These are phyloP conservation scores for Nanger granti DNA, from an alignment of 2,113 vertebrate species.

Conservation along the genomic window DNA sequence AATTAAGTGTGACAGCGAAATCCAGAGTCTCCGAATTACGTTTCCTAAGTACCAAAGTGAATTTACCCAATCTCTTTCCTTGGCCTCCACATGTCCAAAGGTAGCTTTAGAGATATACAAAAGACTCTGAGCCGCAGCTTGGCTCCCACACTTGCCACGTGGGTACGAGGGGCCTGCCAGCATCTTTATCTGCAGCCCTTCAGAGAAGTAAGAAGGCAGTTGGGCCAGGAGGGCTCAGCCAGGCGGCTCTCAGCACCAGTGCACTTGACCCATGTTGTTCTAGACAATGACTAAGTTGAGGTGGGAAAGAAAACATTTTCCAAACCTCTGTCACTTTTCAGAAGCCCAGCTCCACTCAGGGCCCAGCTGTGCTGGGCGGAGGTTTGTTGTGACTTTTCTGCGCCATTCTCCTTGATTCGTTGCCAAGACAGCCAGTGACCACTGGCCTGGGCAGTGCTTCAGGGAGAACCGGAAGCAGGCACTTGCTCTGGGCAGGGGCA, in stretches of 20 bases:
- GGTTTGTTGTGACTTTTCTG: neutral
- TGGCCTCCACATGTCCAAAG: neutral
- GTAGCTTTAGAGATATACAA: neutral
- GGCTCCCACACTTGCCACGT: neutral
- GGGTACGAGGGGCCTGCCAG: neutral
- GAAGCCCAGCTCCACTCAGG: neutral
- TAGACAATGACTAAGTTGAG: neutral
- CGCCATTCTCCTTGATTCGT: neutral
- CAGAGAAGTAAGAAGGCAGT: neutral
- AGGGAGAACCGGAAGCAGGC: neutral
- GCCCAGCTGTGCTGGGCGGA: neutral
- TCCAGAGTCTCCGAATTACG: neutral
- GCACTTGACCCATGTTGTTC: neutral
- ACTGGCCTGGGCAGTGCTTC: neutral
- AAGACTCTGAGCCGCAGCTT: neutral
- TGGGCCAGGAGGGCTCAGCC: neutral
- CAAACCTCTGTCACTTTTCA: neutral
- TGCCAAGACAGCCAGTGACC: neutral
- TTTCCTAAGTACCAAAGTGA: neutral
- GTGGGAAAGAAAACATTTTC: neutral
- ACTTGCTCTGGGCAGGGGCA: neutral
- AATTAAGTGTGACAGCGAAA: neutral
- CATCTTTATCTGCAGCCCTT: constrained; percentile 3
- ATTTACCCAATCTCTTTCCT: neutral
- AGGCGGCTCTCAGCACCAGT: neutral